Base-by-base conservation (phyloP, 2,888 invertebrate species). In the Acanthopleura granulata region DNA sequence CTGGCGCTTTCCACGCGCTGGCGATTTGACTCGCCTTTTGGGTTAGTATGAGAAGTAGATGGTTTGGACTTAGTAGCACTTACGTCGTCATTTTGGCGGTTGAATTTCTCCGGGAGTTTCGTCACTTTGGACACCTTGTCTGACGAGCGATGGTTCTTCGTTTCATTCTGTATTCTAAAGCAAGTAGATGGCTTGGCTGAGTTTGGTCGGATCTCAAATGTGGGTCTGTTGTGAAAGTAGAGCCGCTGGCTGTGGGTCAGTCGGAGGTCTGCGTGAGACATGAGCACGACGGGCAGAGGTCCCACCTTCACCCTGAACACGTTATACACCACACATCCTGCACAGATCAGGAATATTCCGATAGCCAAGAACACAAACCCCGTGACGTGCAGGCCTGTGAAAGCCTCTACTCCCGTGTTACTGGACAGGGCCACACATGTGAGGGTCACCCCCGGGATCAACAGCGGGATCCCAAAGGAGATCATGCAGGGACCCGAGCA, bases 401-500 rank as follows among this genome's bases (percentile, higher is more conserved):
- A 71, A 4, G 49, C 16, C 22, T 40, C 49, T 9, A 49, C 71
- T 6, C 50, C 50, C 16, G 71, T 49, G 40, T 71, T 71, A 15
- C 16, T 16, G 30, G 22, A 16, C 30, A 71, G n/a, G 18, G 49
- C 71, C n/a, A 71, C 71, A 71, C 71, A 71, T 4, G 71, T 71
- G 3, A 71, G 25, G 4, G 71, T 49, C 40, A 71, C 50, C 16
- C 71, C 71, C 1, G 71, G 71, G 18, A 71, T 49, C 18, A 71
- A 4, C 15, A 71, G 27, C 16, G 71, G 71, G 16, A 71, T 49
- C 22, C 71, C 71, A 49, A 49, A 71, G 16, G 71, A 49, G 40
- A 71, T 49, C 71, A 71, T 71, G 14, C 71, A 71, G 16, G 71
- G 71, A 16, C 71, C 71, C 6, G 4, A 27, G 27, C 71, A 71